Evolutionary conservation across 2,113 vertebrate species (phyloP).

Genomic region (Silurus asotus): DNA sequence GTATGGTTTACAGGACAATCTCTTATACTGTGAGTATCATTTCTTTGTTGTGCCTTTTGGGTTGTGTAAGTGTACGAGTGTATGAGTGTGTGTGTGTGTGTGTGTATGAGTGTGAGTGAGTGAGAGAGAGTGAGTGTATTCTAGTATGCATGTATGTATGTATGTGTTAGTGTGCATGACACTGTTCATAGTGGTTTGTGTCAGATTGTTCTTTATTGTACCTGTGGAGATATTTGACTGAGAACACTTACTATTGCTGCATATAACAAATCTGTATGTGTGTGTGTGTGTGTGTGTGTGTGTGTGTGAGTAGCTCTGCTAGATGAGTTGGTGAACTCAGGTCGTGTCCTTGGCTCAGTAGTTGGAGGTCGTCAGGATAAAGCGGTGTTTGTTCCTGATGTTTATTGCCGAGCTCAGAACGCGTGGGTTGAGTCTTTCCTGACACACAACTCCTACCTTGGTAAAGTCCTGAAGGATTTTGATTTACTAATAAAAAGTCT

Average conservation of each 20-base stretch:
- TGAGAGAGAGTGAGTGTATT: slow-evolving; percentile 12
- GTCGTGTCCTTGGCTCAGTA: slow-evolving; percentile 87
- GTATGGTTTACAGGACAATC: slow-evolving; percentile 92
- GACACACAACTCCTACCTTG: slow-evolving; percentile 93
- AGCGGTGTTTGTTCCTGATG: slow-evolving; percentile 91
- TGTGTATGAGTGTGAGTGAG: slow-evolving; percentile 25
- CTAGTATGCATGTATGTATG: too few species aligned
- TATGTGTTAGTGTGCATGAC: too few species aligned
- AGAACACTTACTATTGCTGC: too few species aligned
- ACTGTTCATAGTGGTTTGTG: too few species aligned
- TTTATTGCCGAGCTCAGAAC: slow-evolving; percentile 92
- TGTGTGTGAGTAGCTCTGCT: slow-evolving; percentile 79
- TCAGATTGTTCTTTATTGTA: too few species aligned
- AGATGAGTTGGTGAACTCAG: slow-evolving; percentile 85
- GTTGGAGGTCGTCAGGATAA: slow-evolving; percentile 93
- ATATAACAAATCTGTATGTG: neutral
- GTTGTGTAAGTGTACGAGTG: neutral
- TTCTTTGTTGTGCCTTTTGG: neutral
- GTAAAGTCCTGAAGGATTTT: slow-evolving; percentile 62
- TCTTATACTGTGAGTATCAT: slow-evolving; percentile 89
- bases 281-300: neutral
- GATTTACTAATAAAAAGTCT: neutral
- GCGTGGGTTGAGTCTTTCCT: slow-evolving; percentile 96
- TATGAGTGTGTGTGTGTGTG: neutral
- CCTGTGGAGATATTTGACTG: too few species aligned